phyloP scores from a whole-genome alignment of 2,113 vertebrate species.

The Ceuthmochares aereus region DNA sequence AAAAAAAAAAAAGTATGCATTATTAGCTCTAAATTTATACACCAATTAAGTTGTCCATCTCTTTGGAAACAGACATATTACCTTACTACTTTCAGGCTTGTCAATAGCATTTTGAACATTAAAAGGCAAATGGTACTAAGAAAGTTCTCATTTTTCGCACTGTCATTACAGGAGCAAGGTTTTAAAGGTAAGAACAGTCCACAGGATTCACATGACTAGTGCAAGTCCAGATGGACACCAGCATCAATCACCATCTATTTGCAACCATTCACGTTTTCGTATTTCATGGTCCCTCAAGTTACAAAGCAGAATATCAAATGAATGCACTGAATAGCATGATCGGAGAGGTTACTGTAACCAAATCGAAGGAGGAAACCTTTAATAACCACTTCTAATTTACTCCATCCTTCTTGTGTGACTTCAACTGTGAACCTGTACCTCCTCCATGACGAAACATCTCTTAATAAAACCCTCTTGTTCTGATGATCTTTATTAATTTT shows the following conservation, averaged over 20 bases:
- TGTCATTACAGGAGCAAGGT: background rate
- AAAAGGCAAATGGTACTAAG: background rate
- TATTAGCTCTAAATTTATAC: slow-evolving; percentile 54
- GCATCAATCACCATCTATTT: background rate
- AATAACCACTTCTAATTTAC: background rate
- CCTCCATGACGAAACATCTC: background rate
- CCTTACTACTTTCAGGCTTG: background rate
- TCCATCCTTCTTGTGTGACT: background rate
- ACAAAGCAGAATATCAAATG: background rate
- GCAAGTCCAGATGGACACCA: background rate
- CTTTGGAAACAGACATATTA: slow-evolving; percentile 45
- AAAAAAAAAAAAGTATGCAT: background rate
- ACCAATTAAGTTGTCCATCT: slow-evolving; percentile 57
- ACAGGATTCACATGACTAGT: background rate
- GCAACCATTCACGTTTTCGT: background rate
- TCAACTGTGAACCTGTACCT: background rate
- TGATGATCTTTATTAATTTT: background rate
- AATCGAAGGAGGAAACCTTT: background rate
- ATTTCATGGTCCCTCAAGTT: background rate
- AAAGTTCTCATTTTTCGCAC: slow-evolving; percentile 7
- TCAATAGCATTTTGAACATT: background rate
- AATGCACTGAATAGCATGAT: background rate
- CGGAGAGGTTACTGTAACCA: background rate
- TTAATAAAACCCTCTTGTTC: background rate
- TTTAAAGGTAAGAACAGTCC: background rate